phyloP scores from a whole-genome alignment of 2,888 invertebrate species.

The Cryptops parisi region DNA sequence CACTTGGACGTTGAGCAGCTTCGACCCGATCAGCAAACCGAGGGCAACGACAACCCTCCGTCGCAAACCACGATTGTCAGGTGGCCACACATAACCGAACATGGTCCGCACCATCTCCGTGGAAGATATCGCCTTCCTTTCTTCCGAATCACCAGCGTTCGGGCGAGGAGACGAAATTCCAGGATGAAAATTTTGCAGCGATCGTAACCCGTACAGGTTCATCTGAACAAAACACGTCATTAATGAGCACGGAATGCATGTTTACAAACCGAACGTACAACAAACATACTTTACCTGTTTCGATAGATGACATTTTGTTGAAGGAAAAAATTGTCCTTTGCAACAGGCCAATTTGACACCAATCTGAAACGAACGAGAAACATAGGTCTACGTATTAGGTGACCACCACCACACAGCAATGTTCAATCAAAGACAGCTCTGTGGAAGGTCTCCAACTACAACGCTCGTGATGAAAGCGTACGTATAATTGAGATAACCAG shows the following conservation, averaged over 20 bases:
- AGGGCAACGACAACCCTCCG: constrained; percentile 70
- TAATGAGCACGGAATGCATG: background rate
- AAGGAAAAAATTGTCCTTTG: too few relatives aligned
- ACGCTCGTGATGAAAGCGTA: too few relatives aligned
- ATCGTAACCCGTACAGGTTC: background rate
- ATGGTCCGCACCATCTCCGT: constrained; percentile 71
- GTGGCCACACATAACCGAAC: constrained; percentile 88
- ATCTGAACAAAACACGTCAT: background rate
- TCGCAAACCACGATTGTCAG: constrained; percentile 59
- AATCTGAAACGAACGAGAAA: too few relatives aligned
- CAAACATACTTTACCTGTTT: too few relatives aligned
- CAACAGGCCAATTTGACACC: too few relatives aligned
- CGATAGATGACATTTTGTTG: too few relatives aligned
- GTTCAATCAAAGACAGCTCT: too few relatives aligned
- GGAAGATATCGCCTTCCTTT: constrained; percentile 44
- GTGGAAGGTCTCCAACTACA: too few relatives aligned
- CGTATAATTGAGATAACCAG: too few relatives aligned
- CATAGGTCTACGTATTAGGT: too few relatives aligned
- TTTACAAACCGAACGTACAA: too few relatives aligned
- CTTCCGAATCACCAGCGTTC: constrained; percentile 25
- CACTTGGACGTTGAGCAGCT: constrained; percentile 77
- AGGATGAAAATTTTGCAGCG: constrained; percentile 90
- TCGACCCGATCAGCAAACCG: constrained; percentile 61
- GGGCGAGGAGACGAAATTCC: constrained; percentile 50
- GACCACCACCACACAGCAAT: too few relatives aligned